Evolutionary conservation across 2,113 vertebrate species (phyloP).

Genomic region (Coryphaenoides rupestris): DNA sequence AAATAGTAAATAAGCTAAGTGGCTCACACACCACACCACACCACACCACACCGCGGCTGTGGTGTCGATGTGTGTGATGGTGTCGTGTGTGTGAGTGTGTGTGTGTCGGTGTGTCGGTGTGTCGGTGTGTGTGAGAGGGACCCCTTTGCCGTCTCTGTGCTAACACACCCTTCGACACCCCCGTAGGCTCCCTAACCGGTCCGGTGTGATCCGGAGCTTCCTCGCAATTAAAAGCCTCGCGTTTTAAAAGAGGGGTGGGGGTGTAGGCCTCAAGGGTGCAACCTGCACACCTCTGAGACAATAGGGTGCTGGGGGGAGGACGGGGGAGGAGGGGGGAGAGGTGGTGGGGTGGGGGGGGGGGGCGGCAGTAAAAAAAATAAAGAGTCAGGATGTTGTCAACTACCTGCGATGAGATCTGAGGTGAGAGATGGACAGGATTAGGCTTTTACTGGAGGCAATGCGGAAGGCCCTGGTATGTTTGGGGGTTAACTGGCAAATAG

Average conservation of each 20-base stretch:
- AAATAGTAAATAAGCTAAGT: too few species aligned
- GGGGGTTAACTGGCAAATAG: too few species aligned
- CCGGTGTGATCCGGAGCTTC: slow-evolving; percentile 38
- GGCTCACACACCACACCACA: too few species aligned
- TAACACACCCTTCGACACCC: slow-evolving; percentile 51
- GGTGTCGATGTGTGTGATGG: neutral
- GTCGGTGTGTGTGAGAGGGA: slow-evolving; percentile 5
- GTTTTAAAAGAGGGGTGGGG: too few species aligned
- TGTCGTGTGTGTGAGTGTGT: too few species aligned
- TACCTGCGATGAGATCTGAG: slow-evolving; percentile 22
- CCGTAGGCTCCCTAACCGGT: slow-evolving; percentile 4
- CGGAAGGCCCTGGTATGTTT: too few species aligned
- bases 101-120: slow-evolving; percentile 16
- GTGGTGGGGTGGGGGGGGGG: too few species aligned
- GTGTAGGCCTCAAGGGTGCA: slow-evolving; percentile 36
- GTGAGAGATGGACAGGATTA: slow-evolving; percentile 2
- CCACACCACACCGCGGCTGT: slow-evolving; percentile 17
- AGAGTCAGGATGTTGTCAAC: slow-evolving; percentile 49
- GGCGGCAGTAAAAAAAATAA: slow-evolving; percentile 36
- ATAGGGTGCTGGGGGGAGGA: too few species aligned
- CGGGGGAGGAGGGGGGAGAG: neutral
- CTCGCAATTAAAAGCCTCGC: slow-evolving; percentile 41
- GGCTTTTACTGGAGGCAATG: too few species aligned
- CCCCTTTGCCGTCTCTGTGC: slow-evolving; percentile 42
- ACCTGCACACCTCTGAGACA: slow-evolving; percentile 54